Conservation (phyloP, 2,113 vertebrate genomes). For the Caranx melampygus region DNA sequence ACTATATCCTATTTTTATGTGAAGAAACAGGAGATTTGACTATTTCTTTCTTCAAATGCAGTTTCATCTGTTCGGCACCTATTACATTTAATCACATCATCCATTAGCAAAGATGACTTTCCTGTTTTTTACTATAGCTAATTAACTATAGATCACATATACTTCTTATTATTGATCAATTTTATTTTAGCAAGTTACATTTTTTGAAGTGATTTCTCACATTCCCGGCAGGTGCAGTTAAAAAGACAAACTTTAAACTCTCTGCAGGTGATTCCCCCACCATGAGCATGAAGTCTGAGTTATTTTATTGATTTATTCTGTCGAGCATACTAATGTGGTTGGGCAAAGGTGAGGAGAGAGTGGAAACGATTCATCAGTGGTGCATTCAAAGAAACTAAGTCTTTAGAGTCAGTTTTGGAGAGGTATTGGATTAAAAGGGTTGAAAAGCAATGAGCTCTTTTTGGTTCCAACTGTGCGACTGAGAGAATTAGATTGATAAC, state of each 20-base stretch:
- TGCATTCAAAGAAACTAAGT: no score
- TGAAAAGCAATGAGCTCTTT: no score
- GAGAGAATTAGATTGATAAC: no score
- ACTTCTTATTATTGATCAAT: not conserved
- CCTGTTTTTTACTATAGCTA: conserved; percentile 1
- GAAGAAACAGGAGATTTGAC: conserved; percentile 4
- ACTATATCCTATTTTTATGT: not conserved
- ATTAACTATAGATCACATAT: not conserved
- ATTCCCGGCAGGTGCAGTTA: not conserved
- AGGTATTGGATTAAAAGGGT: no score
- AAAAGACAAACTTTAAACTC: no score
- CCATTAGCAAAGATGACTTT: not conserved
- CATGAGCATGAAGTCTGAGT: conserved; percentile 1
- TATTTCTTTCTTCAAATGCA: not conserved
- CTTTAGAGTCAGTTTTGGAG: no score
- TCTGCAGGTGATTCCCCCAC: not conserved
- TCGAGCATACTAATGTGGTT: not conserved
- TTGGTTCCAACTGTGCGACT: no score
- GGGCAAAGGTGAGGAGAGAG: not conserved
- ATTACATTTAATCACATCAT: not conserved
- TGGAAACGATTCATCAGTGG: no score
- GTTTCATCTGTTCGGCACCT: not conserved
- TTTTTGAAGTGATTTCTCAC: not conserved
- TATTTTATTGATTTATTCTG: conserved; percentile 7
- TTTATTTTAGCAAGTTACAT: no score